Conservation (phyloP, 1,140 invertebrate species). For the Andricus grossulariae region DNA sequence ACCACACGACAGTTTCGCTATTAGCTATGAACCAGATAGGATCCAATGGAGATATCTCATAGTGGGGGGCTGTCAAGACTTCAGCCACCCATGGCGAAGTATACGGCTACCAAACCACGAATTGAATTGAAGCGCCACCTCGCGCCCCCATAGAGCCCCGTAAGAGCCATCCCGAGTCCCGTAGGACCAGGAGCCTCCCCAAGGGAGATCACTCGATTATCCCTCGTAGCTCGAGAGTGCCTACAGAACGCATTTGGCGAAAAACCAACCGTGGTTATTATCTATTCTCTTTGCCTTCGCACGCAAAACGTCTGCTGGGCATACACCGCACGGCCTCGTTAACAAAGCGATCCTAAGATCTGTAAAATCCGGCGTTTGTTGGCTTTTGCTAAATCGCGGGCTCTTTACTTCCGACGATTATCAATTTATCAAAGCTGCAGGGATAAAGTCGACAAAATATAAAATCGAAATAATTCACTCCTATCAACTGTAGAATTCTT, state of each 20-base stretch:
- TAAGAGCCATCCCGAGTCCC: constrained; percentile 40
- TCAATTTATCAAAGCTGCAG: neutral
- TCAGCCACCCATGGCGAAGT: constrained; percentile 37
- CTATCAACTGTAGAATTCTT: no score
- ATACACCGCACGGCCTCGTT: constrained; percentile 37
- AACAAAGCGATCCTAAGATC: constrained; percentile 35
- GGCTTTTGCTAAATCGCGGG: no score
- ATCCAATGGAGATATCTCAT: constrained; percentile 51
- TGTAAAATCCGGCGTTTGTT: neutral
- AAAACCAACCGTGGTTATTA: constrained; percentile 58
- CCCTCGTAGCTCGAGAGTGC: constrained; percentile 39
- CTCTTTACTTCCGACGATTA: neutral
- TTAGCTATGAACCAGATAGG: constrained; percentile 50
- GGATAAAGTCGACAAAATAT: neutral
- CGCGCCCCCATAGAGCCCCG: constrained; percentile 38
- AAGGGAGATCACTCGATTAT: constrained; percentile 49
- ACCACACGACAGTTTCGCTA: constrained; percentile 38
- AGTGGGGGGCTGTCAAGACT: constrained; percentile 30
- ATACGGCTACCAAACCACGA: constrained; percentile 56
- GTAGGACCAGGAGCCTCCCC: constrained; percentile 38
- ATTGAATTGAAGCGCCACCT: constrained; percentile 56
- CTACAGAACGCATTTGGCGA: constrained; percentile 40
- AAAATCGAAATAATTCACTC: neutral
- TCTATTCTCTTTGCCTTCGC: constrained; percentile 59
- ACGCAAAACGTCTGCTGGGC: constrained; percentile 42